phyloP scores from a whole-genome alignment of 2,888 invertebrate species.

The Nebria brevicollis region DNA sequence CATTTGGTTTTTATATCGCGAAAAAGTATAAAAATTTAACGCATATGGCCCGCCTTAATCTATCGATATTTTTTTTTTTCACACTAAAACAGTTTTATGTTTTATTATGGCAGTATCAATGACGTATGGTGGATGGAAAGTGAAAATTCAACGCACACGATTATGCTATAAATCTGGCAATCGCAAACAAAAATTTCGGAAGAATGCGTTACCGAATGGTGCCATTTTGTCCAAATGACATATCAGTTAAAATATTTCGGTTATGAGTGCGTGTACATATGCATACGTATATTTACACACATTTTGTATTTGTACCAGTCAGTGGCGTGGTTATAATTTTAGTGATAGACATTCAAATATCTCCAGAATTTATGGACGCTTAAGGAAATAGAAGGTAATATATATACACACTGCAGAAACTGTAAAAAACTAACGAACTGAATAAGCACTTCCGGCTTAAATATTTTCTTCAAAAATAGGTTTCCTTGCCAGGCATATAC shows the following conservation, averaged over 20 bases:
- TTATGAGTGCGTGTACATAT: not conserved
- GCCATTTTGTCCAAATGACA: not conserved
- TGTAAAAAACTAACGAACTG: no score
- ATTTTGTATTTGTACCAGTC: not conserved
- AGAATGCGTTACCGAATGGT: not conserved
- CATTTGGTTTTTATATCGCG: not conserved
- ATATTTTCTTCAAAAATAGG: no score
- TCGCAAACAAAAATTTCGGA: not conserved
- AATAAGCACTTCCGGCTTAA: no score
- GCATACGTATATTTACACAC: no score
- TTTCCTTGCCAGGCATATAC: no score
- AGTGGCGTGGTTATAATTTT: not conserved
- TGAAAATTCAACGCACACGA: not conserved
- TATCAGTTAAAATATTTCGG: not conserved
- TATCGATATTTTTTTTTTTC: not conserved
- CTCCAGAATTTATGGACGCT: no score
- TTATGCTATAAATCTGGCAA: not conserved
- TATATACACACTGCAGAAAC: no score
- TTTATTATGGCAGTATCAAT: not conserved
- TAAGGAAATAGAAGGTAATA: no score
- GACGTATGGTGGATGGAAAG: not conserved
- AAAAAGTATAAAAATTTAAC: not conserved
- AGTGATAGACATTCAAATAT: no score
- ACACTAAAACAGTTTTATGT: not conserved
- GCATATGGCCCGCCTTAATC: not conserved